Conservation (phyloP, 2,888 invertebrate species). For the Protophormia terraenovae region DNA sequence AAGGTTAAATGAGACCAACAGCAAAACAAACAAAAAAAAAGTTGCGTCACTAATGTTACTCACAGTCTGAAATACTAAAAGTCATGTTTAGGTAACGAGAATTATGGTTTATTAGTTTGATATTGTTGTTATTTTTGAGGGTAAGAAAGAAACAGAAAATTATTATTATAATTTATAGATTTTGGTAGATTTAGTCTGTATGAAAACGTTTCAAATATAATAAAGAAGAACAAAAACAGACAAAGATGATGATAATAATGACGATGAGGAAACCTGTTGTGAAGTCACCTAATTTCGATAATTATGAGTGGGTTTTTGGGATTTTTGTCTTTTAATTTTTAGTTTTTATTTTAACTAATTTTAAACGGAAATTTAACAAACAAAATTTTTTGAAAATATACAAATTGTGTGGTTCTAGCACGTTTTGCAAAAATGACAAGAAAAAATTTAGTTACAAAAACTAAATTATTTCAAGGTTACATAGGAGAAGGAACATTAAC, state of each 20-base stretch:
- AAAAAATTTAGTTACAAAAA: neutral
- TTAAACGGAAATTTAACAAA: conserved; percentile 50
- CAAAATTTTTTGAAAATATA: neutral
- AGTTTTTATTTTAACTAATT: neutral
- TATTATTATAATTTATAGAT: neutral
- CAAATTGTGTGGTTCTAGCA: conserved; percentile 67
- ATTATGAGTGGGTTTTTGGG: conserved; percentile 66
- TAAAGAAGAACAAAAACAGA: conserved; percentile 28
- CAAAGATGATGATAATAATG: conserved; percentile 12
- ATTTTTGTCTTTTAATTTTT: conserved; percentile 39
- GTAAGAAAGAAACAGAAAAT: conserved; percentile 9
- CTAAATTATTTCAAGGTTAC: conserved; percentile 26
- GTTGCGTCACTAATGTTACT: conserved; percentile 61
- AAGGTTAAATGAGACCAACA: conserved; percentile 45
- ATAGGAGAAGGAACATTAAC: neutral
- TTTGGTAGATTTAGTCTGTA: neutral
- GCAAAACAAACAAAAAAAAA: too few relatives aligned
- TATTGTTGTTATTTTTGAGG: too few relatives aligned
- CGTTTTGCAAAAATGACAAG: conserved; percentile 67
- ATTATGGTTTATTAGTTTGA: conserved; percentile 20
- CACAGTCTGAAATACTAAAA: conserved; percentile 28
- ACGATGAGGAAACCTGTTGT: conserved; percentile 64
- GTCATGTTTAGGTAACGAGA: conserved; percentile 53
- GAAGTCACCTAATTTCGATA: conserved; percentile 66
- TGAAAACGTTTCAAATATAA: conserved; percentile 21